These are phyloP conservation scores for Temnopleurus reevesii DNA, from an alignment of 53 echinoderm and acorn worm genomes.

Conservation along the genomic window DNA sequence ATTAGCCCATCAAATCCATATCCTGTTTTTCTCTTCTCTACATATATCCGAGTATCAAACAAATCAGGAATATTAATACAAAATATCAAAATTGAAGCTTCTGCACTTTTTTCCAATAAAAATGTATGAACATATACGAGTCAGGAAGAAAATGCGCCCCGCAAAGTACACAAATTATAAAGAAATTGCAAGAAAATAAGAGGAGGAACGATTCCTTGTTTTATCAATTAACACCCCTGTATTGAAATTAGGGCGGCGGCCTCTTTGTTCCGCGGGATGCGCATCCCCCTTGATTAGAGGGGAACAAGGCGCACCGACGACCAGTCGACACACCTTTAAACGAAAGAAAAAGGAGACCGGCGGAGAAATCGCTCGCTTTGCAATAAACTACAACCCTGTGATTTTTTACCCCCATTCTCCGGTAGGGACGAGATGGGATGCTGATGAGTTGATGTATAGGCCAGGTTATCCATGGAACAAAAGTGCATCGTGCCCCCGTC, in stretches of 20 bases:
- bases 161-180: constrained; percentile 8
- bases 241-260: constrained; percentile 44
- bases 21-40: no score
- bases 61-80: no score
- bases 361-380: constrained; percentile 43
- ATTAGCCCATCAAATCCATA: no score
- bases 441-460: constrained; percentile 54
- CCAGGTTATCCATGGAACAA: constrained; percentile 39
- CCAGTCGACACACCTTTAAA: constrained; percentile 44
- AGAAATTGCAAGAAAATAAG: background rate
- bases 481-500: constrained; percentile 48
- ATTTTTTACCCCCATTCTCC: constrained; percentile 28
- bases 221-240: constrained; percentile 51
- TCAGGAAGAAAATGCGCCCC: background rate
- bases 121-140: background rate
- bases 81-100: background rate
- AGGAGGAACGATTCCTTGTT: constrained; percentile 35
- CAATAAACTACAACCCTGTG: constrained; percentile 44
- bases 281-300: constrained; percentile 15
- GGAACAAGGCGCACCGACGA: background rate
- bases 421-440: background rate
- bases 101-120: constrained; percentile 7
- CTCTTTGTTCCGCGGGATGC: background rate
- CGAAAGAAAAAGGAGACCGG: background rate
- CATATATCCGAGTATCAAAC: no score